phyloP scores from a whole-genome alignment of 2,888 invertebrate genomes.

The Lamellibrachia satsuma region DNA sequence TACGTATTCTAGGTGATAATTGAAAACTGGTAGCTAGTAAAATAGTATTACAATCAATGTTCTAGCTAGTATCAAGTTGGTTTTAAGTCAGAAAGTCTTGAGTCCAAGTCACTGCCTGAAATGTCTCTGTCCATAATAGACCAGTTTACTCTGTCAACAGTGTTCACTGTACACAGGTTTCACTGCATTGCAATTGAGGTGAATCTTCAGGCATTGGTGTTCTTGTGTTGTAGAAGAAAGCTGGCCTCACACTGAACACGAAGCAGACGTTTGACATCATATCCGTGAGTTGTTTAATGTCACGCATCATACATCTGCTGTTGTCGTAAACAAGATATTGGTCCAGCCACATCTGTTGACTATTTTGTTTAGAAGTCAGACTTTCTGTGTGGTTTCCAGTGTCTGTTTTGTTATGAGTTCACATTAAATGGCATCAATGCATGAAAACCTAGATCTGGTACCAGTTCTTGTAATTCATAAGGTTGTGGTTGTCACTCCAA shows the following conservation, averaged over 20 bases:
- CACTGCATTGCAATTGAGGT: not conserved
- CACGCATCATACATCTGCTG: not conserved
- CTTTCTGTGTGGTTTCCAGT: no score
- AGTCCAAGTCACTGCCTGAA: no score
- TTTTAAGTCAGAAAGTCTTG: no score
- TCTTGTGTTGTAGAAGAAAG: slow-evolving; percentile 52
- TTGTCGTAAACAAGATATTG: no score
- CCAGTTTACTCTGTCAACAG: not conserved
- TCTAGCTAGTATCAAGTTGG: no score
- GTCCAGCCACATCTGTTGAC: no score
- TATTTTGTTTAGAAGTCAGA: no score
- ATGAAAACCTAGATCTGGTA: not conserved
- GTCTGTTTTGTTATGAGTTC: no score
- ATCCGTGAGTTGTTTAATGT: not conserved
- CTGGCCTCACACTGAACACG: slow-evolving; percentile 51
- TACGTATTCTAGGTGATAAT: no score
- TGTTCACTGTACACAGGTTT: not conserved
- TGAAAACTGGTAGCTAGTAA: no score
- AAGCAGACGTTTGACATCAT: slow-evolving; percentile 52
- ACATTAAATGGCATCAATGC: not conserved
- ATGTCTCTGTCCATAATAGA: no score
- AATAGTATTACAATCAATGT: no score
- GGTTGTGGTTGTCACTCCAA: not conserved
- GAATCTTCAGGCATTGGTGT: slow-evolving; percentile 3
- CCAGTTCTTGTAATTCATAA: not conserved